Conservation (phyloP, 2,888 invertebrate species). For the Litoditis marina region DNA sequence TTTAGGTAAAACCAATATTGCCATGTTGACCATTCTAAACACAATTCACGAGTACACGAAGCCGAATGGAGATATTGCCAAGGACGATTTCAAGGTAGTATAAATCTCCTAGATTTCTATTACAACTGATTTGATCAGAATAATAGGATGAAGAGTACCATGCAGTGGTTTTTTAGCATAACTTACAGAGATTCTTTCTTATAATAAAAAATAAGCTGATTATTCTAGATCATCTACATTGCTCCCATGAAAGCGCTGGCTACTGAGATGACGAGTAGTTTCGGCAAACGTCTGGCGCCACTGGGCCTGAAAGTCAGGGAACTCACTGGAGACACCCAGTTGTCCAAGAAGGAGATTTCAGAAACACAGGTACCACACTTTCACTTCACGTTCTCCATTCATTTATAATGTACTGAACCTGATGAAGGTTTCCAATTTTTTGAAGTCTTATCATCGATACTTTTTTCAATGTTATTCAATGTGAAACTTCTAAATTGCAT, state of each 20-base stretch:
- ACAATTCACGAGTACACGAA: slow-evolving; percentile 81
- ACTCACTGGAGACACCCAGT: slow-evolving; percentile 94
- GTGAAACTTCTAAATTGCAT: neutral
- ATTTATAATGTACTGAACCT: too few relatives aligned
- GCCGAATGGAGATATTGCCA: slow-evolving; percentile 75
- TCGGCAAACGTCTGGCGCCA: slow-evolving; percentile 72
- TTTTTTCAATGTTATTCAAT: neutral
- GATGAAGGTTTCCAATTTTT: neutral
- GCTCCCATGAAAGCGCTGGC: slow-evolving; percentile 99
- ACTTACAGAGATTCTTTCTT: too few relatives aligned
- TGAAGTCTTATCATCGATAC: neutral
- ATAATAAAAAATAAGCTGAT: neutral
- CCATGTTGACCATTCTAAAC: slow-evolving; percentile 85
- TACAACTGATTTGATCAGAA: too few relatives aligned
- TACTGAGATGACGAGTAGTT: slow-evolving; percentile 90
- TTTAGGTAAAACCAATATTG: slow-evolving; percentile 88
- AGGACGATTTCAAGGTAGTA: slow-evolving; percentile 86
- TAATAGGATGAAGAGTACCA: neutral
- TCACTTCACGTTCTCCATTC: too few relatives aligned
- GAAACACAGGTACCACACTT: slow-evolving; percentile 74
- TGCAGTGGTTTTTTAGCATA: neutral
- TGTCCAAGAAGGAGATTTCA: slow-evolving; percentile 86
- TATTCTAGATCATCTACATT: slow-evolving; percentile 85
- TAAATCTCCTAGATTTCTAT: too few relatives aligned
- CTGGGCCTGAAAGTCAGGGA: slow-evolving; percentile 80